Percentiles rank a stretch among this genome's conserved stretches.
Evolutionary conservation across 2,888 invertebrate species (phyloP).

Genomic region (Epistrophe eligans): DNA sequence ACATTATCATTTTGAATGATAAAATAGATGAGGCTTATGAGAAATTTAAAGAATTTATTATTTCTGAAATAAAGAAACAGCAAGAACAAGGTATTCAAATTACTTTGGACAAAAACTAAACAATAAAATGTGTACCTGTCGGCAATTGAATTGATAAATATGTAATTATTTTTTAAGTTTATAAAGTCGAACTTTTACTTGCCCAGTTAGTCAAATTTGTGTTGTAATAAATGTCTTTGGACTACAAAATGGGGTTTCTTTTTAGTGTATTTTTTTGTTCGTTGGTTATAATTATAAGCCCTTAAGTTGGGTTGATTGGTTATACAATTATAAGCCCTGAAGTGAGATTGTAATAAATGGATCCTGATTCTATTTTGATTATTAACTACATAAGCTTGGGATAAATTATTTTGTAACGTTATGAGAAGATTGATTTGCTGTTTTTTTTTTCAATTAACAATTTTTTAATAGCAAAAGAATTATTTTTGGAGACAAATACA

Average conservation of each 20-base stretch:
- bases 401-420: no score
- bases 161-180: neutral
- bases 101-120: conserved; percentile 25
- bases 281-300: no score
- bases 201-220: conserved; percentile 1
- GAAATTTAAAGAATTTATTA: conserved; percentile 89
- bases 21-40: conserved; percentile 91
- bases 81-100: conserved; percentile 84
- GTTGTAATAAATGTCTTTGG: conserved; percentile 32
- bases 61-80: conserved; percentile 86
- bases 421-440: no score
- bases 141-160: conserved; percentile 16
- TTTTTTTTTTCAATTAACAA: no score
- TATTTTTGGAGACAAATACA: no score
- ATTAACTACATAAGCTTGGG: no score
- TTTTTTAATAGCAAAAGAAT: no score
- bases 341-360: no score
- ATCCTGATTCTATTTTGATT: no score
- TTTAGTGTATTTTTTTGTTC: neutral
- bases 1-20: conserved; percentile 92
- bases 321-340: no score
- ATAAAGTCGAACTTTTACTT: conserved; percentile 28
- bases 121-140: neutral
- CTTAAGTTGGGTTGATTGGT: no score
- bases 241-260: neutral